Conservation (phyloP, 23 tunicate species). For the Diplosoma virens region DNA sequence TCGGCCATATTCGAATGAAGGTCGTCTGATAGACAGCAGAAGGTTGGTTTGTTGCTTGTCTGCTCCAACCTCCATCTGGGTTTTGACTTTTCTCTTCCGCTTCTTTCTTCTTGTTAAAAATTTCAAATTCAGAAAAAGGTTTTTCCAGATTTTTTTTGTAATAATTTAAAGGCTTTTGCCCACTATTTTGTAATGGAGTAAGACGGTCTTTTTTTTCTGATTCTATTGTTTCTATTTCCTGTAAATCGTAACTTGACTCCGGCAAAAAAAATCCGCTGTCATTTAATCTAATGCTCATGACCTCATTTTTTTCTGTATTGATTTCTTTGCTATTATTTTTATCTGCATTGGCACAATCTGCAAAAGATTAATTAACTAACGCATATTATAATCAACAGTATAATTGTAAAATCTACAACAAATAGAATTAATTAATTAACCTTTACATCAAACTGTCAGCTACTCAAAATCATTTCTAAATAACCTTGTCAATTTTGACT, state of each 20-base stretch:
- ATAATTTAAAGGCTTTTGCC: neutral
- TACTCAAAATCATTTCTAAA: too few relatives aligned
- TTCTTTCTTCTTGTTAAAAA: neutral
- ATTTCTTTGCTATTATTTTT: neutral
- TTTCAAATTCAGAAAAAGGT: neutral
- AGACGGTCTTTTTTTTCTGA: conserved; percentile 6
- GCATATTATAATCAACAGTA: too few relatives aligned
- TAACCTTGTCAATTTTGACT: too few relatives aligned
- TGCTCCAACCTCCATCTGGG: neutral
- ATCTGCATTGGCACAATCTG: too few relatives aligned
- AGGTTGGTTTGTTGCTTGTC: neutral
- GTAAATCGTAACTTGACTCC: too few relatives aligned
- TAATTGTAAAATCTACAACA: too few relatives aligned
- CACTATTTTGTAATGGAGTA: neutral
- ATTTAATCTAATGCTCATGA: conserved; percentile 31
- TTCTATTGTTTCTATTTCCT: neutral
- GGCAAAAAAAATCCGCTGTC: conserved; percentile 62
- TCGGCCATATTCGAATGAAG: conserved; percentile 48
- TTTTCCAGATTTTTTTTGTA: neutral
- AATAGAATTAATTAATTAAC: too few relatives aligned
- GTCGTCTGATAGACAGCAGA: conserved; percentile 43
- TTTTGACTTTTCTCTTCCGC: neutral
- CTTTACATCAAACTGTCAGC: too few relatives aligned
- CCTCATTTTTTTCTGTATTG: neutral
- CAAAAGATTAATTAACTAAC: too few relatives aligned